phyloP scores from a whole-genome alignment of 53 echinoderm and acorn worm genomes.

The Crossaster papposus region DNA sequence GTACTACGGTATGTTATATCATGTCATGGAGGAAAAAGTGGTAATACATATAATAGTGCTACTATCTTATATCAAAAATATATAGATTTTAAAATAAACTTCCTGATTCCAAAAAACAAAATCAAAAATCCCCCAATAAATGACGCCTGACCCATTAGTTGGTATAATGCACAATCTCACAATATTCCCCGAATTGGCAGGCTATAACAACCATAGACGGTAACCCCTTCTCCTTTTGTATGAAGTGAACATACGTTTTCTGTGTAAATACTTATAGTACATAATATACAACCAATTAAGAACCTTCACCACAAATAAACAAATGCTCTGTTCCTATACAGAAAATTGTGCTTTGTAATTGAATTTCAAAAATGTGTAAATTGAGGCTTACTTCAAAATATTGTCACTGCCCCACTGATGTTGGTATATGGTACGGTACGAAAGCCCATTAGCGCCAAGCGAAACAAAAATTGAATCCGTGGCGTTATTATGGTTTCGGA shows the following conservation, averaged over 20 bases:
- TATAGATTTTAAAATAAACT: conserved; percentile 2
- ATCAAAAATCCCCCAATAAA: neutral
- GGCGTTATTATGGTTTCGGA: too few relatives aligned
- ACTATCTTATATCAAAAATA: conserved; percentile 47
- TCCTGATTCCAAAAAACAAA: conserved; percentile 36
- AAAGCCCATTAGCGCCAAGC: too few relatives aligned
- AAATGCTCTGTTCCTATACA: neutral
- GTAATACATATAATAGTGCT: conserved; percentile 9
- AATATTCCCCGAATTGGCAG: neutral
- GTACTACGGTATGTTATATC: neutral
- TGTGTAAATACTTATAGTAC: neutral
- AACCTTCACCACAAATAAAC: neutral
- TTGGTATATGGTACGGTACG: too few relatives aligned
- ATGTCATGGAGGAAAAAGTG: too few relatives aligned
- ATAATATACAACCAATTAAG: neutral
- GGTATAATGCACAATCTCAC: neutral
- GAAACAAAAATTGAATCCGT: too few relatives aligned
- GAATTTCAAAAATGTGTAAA: neutral
- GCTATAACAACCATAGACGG: neutral
- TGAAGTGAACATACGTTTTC: neutral
- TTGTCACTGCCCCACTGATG: neutral
- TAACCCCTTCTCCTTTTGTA: neutral
- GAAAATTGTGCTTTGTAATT: neutral
- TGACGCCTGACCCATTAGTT: conserved; percentile 7
- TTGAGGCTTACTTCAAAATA: too few relatives aligned